phyloP scores from a whole-genome alignment of 2,113 vertebrate species.

The Mionectes macconnelli region DNA sequence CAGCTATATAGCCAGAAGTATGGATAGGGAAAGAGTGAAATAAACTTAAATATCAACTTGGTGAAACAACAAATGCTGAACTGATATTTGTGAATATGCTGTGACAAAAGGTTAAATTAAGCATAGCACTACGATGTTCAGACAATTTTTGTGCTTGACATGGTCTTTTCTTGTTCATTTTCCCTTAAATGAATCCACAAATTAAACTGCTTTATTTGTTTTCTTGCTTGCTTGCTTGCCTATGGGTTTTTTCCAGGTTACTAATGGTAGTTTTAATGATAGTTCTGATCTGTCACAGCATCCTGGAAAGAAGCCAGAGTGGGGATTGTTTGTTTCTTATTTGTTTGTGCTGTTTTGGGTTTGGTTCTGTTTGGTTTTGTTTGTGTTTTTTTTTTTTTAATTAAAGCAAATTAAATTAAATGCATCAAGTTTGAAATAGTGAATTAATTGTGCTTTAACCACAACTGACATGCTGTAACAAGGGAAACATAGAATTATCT shows the following conservation, averaged over 20 bases:
- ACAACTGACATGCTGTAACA: neutral
- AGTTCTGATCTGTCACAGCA: neutral
- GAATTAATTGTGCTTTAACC: neutral
- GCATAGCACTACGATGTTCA: neutral
- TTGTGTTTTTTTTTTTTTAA: neutral
- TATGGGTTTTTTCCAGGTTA: neutral
- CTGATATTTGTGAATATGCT: neutral
- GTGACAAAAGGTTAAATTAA: neutral
- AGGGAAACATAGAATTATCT: conserved; percentile 41
- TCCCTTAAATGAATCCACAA: neutral
- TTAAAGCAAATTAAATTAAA: conserved; percentile 1
- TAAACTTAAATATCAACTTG: neutral
- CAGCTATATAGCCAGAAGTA: neutral
- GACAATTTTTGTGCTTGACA: neutral
- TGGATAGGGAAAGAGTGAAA: neutral
- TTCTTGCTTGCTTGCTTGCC: neutral
- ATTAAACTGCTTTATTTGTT: neutral
- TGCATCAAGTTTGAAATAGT: neutral
- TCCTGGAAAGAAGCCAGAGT: neutral
- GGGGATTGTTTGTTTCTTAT: neutral
- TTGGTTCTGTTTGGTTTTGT: neutral
- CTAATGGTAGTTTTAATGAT: neutral
- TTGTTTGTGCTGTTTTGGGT: neutral
- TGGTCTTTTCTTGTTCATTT: neutral
- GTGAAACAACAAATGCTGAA: neutral